Conservation (phyloP, 2,888 invertebrate genomes). For the Oxytorus armatus region DNA sequence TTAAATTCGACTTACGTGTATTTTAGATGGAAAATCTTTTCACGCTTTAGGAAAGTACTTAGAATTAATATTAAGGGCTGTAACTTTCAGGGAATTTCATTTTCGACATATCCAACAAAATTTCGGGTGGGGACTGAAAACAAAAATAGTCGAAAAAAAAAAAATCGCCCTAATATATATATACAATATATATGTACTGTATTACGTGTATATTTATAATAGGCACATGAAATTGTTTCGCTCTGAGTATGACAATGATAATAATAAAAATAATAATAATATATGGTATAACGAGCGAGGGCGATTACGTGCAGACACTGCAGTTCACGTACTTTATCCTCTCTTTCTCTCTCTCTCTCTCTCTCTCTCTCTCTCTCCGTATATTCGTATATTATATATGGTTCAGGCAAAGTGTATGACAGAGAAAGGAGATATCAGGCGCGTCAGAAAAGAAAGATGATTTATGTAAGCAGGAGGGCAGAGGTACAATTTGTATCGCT, state of each 20-base stretch:
- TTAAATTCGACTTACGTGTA: too few species aligned
- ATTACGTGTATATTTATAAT: conserved; percentile 22
- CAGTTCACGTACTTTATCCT: conserved; percentile 38
- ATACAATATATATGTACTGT: not conserved
- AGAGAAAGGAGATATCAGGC: not conserved
- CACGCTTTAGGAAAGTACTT: too few species aligned
- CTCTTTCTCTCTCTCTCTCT: conserved; percentile 1
- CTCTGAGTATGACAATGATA: not conserved
- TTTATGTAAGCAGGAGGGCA: conserved; percentile 78
- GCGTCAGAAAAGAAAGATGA: conserved; percentile 73
- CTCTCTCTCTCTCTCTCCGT: not conserved
- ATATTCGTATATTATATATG: not conserved
- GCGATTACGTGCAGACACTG: conserved; percentile 51
- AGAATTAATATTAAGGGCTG: too few species aligned
- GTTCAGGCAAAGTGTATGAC: not conserved
- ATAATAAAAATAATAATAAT: conserved; percentile 21
- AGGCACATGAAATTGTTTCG: conserved; percentile 2
- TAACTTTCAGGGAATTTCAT: too few species aligned
- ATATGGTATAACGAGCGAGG: conserved; percentile 6
- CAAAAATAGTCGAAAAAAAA: too few species aligned
- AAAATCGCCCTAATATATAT: too few species aligned
- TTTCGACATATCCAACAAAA: too few species aligned
- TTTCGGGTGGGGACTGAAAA: too few species aligned
- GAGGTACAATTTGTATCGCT: conserved; percentile 81
- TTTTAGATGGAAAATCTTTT: too few species aligned